Base-by-base conservation (phyloP, 2,113 vertebrate genomes). In the Podarcis muralis region DNA sequence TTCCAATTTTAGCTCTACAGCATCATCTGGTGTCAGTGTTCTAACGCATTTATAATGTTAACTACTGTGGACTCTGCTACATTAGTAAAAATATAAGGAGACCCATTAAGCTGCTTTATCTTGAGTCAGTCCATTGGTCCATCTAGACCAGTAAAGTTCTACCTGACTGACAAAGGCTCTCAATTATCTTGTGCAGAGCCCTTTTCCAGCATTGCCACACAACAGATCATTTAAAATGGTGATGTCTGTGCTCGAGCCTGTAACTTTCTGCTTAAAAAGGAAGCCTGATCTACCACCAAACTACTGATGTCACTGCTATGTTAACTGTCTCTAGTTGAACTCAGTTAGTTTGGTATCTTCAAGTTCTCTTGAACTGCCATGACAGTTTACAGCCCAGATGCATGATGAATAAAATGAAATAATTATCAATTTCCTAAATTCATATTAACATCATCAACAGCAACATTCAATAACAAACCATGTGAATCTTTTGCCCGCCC, bases 311-410 rank as follows among this genome's bases (percentile, higher is more conserved):
- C 16, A 69, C 18, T 23, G 87, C 90, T 93, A 87, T n/a, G 27
- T 93, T 93, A 91, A 35, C 59, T 88, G 66, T 77, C 32, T 3
- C 23, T 25, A 20, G 8, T 85, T 90, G 11, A 65, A 16, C 72
- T 82, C 79, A 59, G 6, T 16, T 72, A 30, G 23, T 74, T 30
- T 48, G 25, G 18, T 66, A 27, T 3, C 48, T 81, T 87, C n/a
- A 37, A 30, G 53, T 59, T 57, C 30, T 37, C 37, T 74, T 81
- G 84, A 8, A 23, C n/a, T 76, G 57, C 3, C 48, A 23, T n/a
- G 23, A 59, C n/a, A 16, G 6, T 23, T 32, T 35, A 27, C 25
- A 86, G 5, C 25, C 4, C 12, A 20, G 74, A n/a, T 37, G 18
- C 59, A 62, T 4, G 18, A 62, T 13, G 13, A 18, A 62, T 62